Percentiles rank a stretch among this genome's conserved stretches.
Conservation (phyloP, 2,113 vertebrate species). For the Heterocephalus glaber region DNA sequence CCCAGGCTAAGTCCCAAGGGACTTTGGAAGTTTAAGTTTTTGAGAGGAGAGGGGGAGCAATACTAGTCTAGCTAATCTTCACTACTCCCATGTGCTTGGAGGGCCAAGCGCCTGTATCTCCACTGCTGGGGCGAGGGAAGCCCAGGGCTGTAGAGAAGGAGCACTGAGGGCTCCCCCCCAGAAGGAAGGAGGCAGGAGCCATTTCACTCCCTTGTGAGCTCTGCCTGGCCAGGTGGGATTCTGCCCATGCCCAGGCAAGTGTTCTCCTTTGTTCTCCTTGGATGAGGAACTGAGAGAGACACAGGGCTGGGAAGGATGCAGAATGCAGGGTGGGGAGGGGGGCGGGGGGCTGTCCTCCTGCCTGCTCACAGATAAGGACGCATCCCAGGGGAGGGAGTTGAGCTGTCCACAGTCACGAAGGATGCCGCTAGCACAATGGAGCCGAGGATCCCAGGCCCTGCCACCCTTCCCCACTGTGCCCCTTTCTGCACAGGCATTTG, state of each 20-base stretch:
- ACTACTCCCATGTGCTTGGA: not conserved
- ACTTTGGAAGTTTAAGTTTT: not conserved
- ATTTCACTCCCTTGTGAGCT: not conserved
- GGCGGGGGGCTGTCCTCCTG: too few relatives aligned
- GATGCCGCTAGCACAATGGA: not conserved
- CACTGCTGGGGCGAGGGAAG: not conserved
- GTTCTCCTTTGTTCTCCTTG: not conserved
- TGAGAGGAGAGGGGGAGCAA: not conserved
- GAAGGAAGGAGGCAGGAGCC: not conserved
- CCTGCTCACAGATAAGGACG: not conserved
- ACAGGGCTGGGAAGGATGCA: not conserved
- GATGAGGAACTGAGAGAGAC: not conserved
- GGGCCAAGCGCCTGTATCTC: not conserved
- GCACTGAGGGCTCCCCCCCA: not conserved
- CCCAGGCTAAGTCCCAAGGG: not conserved
- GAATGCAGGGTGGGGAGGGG: too few relatives aligned
- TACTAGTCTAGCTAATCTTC: not conserved
- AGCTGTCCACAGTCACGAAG: not conserved
- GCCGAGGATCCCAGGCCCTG: not conserved
- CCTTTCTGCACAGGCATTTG: not conserved
- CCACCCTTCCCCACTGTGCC: not conserved
- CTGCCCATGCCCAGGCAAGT: fast-evolving
- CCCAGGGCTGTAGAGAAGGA: not conserved
- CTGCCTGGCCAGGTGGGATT: not conserved
- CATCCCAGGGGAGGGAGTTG: not conserved